Evolutionary conservation across 2,797 vertebrate species (phyloP).

Genomic region (Mustela erminea): DNA sequence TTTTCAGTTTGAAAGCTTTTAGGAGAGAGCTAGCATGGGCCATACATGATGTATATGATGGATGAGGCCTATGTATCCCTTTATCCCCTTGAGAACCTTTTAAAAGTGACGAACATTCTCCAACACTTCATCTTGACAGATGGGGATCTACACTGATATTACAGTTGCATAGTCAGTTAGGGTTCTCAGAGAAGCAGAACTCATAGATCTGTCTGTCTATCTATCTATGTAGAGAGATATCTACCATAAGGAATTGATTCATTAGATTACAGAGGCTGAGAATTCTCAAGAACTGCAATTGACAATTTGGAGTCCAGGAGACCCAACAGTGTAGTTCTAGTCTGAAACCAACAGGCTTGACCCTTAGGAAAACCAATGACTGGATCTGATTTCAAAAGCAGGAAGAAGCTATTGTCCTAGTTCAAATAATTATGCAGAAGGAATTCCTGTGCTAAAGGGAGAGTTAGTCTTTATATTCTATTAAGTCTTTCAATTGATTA

Average conservation of each 20-base stretch:
- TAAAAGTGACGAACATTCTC: not conserved
- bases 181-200: not conserved
- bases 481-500: not conserved
- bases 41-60: not conserved
- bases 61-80: not conserved
- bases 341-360: not conserved
- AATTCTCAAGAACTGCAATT: not conserved
- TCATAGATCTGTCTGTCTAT: not conserved
- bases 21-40: fast-evolving
- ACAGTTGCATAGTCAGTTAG: fast-evolving
- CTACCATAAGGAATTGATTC: not conserved
- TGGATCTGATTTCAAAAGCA: not conserved
- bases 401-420: not conserved
- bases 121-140: not conserved
- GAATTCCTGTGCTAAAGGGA: not conserved
- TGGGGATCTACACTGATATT: not conserved
- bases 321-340: not conserved
- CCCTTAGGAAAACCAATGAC: not conserved
- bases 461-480: not conserved
- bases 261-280: not conserved
- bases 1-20: not conserved
- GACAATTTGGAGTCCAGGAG: not conserved
- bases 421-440: not conserved
- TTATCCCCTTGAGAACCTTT: not conserved
- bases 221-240: not conserved